Conservation (phyloP, 2,113 vertebrate species). For the Daphoenositta chrysoptera region DNA sequence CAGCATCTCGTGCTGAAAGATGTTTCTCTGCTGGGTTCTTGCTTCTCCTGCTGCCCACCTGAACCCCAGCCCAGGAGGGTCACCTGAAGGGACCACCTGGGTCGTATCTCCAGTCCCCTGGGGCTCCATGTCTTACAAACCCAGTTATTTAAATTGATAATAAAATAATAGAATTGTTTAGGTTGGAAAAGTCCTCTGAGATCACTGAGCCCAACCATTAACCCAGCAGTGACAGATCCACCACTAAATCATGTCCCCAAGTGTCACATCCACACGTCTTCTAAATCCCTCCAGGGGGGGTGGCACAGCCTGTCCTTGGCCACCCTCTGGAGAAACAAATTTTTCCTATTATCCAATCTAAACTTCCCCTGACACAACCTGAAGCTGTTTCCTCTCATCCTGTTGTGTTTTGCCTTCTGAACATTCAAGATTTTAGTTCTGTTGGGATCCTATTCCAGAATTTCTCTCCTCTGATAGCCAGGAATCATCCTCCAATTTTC, state of each 20-base stretch:
- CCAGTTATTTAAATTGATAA: background rate
- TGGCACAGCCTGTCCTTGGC: background rate
- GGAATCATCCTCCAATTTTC: background rate
- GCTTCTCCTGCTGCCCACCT: background rate
- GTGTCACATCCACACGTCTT: background rate
- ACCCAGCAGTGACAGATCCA: background rate
- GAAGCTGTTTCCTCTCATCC: rapidly evolving
- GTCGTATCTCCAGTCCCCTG: background rate
- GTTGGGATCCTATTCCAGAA: background rate
- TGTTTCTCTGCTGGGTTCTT: background rate
- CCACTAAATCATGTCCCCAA: background rate
- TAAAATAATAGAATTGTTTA: background rate
- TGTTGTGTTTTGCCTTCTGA: background rate
- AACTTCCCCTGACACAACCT: background rate
- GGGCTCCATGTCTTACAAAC: background rate
- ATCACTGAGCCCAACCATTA: background rate
- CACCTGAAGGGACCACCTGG: background rate
- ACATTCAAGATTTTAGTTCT: background rate
- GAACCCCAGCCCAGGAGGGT: rapidly evolving
- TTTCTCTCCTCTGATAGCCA: background rate
- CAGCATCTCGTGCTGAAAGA: background rate
- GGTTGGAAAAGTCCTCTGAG: background rate
- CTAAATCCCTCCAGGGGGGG: background rate
- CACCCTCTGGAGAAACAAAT: background rate
- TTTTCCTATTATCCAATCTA: background rate